Evolutionary conservation across 2,888 invertebrate genomes (phyloP), one percentile per base, ranked within the genome.

Genomic region (Odontothrips loti): DNA sequence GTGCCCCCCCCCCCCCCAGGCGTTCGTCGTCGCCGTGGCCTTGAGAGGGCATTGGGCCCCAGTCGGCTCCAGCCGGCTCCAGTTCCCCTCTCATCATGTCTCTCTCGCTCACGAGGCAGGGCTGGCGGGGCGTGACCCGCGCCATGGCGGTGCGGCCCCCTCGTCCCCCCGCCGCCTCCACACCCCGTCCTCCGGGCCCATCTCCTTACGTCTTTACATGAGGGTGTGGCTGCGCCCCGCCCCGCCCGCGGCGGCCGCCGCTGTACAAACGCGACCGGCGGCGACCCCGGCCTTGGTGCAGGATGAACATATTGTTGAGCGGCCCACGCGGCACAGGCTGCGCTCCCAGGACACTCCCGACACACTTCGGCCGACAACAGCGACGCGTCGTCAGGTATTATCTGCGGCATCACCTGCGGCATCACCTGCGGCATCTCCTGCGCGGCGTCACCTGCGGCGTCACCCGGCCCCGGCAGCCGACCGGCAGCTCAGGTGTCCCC

Each of bases 31-130:
- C 34, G 34, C 34, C 58, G 58, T 58, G 58, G 58, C 58, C 58
- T 58, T 58, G 58, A 58, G 58, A 58, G 58, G 58, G 58, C 58
- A 58, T 58, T 58, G 58, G 58, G 58, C 58, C 58, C 58, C 34
- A 43, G 34, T 43, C 34, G 34, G 58, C 58, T 20, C 58, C 58
- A 6, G 34, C 34, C 34, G 34, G 34, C 34, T 43, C 34, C 34
- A 43, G 34, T 43, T 43, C 34, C 34, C 34, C 34, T 43, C 34
- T 43, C 34, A 43, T 43, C 34, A 43, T 43, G 3, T 2, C 34
- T 43, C 34, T 43, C 34, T 43, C 34, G 2, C 34, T 43, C 34
- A 43, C 34, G 34, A 43, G 34, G 34, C 34, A 43, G 6, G 34
- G 34, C 34, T 6, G 34, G 34, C 34, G 34, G 34, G 34, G 34